These are phyloP conservation scores for Dicrurus megarhynchus DNA, from an alignment of 2,113 vertebrate species.

Conservation along the genomic window DNA sequence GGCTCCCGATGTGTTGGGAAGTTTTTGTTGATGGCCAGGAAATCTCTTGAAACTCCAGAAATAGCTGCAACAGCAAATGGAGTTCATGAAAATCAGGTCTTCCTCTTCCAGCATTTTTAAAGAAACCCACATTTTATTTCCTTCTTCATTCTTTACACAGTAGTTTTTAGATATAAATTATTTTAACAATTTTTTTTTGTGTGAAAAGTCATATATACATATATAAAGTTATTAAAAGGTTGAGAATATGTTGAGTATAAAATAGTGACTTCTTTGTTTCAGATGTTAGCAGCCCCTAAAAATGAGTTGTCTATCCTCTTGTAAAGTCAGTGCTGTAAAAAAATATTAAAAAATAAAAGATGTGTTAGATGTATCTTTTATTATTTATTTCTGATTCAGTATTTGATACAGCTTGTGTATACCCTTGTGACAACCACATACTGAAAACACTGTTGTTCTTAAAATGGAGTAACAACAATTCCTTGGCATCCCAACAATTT, in stretches of 20 bases:
- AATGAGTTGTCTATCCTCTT: slow-evolving; percentile 52
- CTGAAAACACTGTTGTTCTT: neutral
- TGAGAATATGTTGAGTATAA: slow-evolving; percentile 59
- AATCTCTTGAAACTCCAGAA: neutral
- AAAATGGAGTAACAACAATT: slow-evolving; percentile 2
- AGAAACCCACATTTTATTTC: slow-evolving; percentile 21
- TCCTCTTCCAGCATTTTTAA: slow-evolving; percentile 36
- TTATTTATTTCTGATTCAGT: slow-evolving; percentile 67
- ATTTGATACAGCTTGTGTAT: slow-evolving; percentile 15
- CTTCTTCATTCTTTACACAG: slow-evolving; percentile 4
- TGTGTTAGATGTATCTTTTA: slow-evolving; percentile 61
- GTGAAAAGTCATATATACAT: slow-evolving; percentile 61
- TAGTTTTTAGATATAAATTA: slow-evolving; percentile 61
- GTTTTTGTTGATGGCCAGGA: slow-evolving; percentile 18
- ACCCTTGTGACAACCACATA: slow-evolving; percentile 12
- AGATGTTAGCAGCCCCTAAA: slow-evolving; percentile 38
- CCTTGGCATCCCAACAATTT: neutral
- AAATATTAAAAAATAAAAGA: slow-evolving; percentile 43
- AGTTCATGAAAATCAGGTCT: slow-evolving; percentile 36
- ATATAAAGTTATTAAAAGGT: slow-evolving; percentile 58
- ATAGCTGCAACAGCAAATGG: neutral
- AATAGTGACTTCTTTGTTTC: slow-evolving; percentile 62
- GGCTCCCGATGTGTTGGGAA: neutral
- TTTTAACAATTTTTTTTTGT: slow-evolving; percentile 38
- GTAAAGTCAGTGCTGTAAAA: slow-evolving; percentile 64